Percentiles rank a stretch among this genome's conserved stretches.
Evolutionary conservation across 1,140 invertebrate genomes (phyloP).

Genomic region (Teleogryllus occipitalis): DNA sequence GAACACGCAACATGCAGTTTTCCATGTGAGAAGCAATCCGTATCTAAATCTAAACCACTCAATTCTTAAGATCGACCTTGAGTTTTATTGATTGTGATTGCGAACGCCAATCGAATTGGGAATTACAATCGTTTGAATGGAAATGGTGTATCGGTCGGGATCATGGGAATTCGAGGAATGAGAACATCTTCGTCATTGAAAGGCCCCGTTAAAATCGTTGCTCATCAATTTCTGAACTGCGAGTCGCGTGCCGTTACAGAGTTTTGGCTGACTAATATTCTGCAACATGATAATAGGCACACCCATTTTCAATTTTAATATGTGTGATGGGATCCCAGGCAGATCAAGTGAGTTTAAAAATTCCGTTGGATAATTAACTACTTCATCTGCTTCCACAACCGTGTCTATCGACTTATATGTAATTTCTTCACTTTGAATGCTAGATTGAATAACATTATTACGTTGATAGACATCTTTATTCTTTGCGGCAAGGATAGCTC

Average conservation of each 20-base stretch:
- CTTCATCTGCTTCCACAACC: constrained; percentile 30
- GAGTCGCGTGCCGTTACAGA: constrained; percentile 40
- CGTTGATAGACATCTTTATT: constrained; percentile 27
- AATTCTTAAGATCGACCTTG: constrained; percentile 40
- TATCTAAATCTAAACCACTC: constrained; percentile 33
- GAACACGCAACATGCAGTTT: constrained; percentile 38
- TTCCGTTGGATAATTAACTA: constrained; percentile 33
- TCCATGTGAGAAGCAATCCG: constrained; percentile 37
- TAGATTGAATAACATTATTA: constrained; percentile 26
- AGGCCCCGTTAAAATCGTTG: constrained; percentile 34
- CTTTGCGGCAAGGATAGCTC: constrained; percentile 24
- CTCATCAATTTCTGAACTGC: constrained; percentile 34
- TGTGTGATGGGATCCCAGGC: constrained; percentile 32
- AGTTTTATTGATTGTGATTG: constrained; percentile 47
- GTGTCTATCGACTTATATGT: constrained; percentile 33
- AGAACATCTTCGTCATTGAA: constrained; percentile 35
- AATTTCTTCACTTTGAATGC: constrained; percentile 24
- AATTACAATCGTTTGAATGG: constrained; percentile 42
- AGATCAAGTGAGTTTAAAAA: constrained; percentile 35
- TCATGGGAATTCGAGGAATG: constrained; percentile 35
- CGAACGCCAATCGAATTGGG: constrained; percentile 40
- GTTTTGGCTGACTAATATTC: constrained; percentile 36
- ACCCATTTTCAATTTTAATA: constrained; percentile 35
- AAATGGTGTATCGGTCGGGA: constrained; percentile 35
- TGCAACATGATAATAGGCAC: constrained; percentile 37